Conservation (phyloP, 2,113 vertebrate genomes). For the Echinops telfairi region DNA sequence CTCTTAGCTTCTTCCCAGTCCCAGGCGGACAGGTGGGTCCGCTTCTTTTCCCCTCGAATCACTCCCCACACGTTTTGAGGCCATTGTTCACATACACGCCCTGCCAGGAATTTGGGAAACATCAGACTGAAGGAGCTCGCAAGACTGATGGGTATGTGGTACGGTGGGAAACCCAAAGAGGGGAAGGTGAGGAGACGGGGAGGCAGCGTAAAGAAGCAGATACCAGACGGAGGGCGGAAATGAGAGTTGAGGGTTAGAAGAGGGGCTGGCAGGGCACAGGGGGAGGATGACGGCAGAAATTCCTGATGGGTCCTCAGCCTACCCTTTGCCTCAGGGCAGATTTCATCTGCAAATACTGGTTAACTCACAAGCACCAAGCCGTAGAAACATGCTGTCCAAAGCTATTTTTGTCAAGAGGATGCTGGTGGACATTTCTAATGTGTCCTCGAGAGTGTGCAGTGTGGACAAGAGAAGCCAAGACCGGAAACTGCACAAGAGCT, state of each 20-base stretch:
- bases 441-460: neutral
- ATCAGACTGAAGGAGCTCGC: slow-evolving; percentile 16
- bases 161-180: neutral
- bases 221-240: neutral
- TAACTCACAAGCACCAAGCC: neutral
- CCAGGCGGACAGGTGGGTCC: neutral
- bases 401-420: slow-evolving; percentile 7
- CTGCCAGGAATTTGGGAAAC: neutral
- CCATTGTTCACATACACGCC: slow-evolving; percentile 7
- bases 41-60: neutral
- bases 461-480: slow-evolving; percentile 20
- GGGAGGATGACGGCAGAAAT: neutral
- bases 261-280: neutral
- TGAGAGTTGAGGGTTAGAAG: neutral
- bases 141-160: neutral
- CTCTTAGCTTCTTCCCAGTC: neutral
- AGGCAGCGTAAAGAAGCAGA: neutral
- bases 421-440: neutral
- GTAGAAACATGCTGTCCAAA: slow-evolving; percentile 18
- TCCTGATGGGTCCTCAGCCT: neutral
- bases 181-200: neutral
- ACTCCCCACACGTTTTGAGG: neutral
- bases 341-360: neutral
- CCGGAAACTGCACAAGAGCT: neutral
- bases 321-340: neutral